These are phyloP conservation scores for Astyanax mexicanus DNA, from an alignment of 2,797 vertebrate species.

Conservation along the genomic window DNA sequence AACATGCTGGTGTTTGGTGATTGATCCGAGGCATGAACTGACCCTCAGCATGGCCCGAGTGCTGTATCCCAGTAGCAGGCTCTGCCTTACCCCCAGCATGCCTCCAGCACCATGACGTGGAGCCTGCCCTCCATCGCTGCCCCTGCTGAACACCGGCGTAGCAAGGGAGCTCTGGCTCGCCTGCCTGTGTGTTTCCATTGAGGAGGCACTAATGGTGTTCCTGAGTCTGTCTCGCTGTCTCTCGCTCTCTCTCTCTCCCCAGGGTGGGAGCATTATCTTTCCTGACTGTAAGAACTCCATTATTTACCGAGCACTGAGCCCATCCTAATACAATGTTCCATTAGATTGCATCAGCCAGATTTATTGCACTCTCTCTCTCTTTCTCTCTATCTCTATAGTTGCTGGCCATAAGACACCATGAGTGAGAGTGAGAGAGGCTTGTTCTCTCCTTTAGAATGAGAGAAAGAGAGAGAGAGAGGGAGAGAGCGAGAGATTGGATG, in stretches of 20 bases:
- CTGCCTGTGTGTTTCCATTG: constrained; percentile 32
- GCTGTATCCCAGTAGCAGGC: background rate
- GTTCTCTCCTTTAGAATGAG: background rate
- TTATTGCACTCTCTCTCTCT: constrained; percentile 44
- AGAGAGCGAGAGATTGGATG: background rate
- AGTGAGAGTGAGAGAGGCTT: background rate
- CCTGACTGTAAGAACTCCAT: constrained; percentile 64
- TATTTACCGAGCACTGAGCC: constrained; percentile 65
- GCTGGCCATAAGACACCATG: background rate
- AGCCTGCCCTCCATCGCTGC: background rate
- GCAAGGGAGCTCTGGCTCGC: background rate
- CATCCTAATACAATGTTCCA: constrained; percentile 62
- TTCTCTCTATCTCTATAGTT: constrained; percentile 35
- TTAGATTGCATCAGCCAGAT: constrained; percentile 72
- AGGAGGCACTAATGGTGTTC: constrained; percentile 43
- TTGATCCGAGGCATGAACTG: background rate
- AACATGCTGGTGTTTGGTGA: background rate
- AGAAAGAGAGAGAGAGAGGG: too few species aligned
- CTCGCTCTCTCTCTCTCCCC: constrained; percentile 26
- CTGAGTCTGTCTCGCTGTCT: constrained; percentile 16
- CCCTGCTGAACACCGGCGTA: background rate
- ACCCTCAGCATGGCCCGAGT: background rate
- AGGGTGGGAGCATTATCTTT: constrained; percentile 62
- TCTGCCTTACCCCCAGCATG: constrained; percentile 22
- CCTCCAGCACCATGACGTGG: background rate